Percentiles rank a stretch among this genome's conserved stretches.
Evolutionary conservation across 2,797 vertebrate species (phyloP).

Genomic region (Fringilla coelebs): DNA sequence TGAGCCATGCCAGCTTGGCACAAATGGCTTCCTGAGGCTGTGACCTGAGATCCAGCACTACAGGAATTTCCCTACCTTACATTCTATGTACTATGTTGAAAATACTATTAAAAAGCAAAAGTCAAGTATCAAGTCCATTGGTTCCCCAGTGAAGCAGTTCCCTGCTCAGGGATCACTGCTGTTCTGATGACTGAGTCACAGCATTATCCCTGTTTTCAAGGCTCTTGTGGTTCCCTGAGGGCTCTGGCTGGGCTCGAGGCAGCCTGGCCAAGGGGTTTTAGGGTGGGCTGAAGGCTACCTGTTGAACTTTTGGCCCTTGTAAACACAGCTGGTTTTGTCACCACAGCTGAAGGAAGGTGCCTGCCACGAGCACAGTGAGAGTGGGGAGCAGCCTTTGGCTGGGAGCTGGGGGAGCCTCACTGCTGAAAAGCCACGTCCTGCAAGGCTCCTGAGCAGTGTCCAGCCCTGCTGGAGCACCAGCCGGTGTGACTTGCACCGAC

Average conservation of each 20-base stretch:
- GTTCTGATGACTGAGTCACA: neutral
- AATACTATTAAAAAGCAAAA: neutral
- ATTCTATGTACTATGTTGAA: neutral
- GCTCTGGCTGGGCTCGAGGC: neutral
- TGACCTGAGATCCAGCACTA: neutral
- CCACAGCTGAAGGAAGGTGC: neutral
- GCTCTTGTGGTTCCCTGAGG: neutral
- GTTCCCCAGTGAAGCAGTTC: neutral
- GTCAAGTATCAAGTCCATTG: slow-evolving; percentile 16
- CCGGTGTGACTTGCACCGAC: fast-evolving
- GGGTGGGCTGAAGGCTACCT: neutral
- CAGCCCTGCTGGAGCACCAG: neutral
- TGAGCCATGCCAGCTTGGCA: neutral
- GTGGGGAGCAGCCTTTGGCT: neutral
- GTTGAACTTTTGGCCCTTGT: neutral
- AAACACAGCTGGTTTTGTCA: neutral
- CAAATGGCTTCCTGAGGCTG: neutral
- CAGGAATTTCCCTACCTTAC: neutral
- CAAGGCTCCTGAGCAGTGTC: fast-evolving
- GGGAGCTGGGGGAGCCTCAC: neutral
- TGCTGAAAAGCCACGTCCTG: fast-evolving
- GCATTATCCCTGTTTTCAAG: neutral
- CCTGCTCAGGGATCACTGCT: fast-evolving
- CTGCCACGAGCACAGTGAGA: fast-evolving
- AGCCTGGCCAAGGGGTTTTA: neutral